Conservation (phyloP, 2,113 vertebrate species). For the Eulacestoma nigropectus region DNA sequence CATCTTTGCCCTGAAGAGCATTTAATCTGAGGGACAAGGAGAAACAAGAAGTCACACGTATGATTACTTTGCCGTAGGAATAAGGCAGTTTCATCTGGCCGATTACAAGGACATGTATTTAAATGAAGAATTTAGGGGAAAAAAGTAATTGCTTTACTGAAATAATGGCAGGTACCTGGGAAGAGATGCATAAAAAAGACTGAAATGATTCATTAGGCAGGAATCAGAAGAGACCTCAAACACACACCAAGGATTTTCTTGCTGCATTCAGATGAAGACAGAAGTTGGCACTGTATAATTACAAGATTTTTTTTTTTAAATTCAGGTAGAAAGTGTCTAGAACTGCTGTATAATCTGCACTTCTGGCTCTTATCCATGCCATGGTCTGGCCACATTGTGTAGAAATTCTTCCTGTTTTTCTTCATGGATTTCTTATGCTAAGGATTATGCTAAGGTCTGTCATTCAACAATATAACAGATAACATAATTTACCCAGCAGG, state of each 20-base stretch:
- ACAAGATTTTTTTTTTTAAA: neutral
- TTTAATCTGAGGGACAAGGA: neutral
- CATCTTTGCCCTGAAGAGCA: neutral
- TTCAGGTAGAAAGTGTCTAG: neutral
- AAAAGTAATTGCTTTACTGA: neutral
- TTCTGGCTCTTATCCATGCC: neutral
- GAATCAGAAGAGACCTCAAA: neutral
- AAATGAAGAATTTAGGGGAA: neutral
- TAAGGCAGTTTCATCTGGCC: neutral
- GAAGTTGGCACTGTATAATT: neutral
- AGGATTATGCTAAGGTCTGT: neutral
- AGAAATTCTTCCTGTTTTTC: neutral
- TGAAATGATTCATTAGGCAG: neutral
- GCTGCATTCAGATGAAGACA: neutral
- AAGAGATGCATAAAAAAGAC: neutral
- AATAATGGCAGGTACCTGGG: neutral
- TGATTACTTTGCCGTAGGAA: neutral
- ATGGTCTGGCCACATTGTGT: neutral
- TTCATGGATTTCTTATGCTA: neutral
- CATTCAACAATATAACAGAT: neutral
- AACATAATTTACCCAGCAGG: neutral
- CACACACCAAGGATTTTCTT: neutral
- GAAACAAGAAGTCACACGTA: neutral
- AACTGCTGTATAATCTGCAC: neutral
- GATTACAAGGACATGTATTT: neutral